Conservation (phyloP, 2,113 vertebrate species). For the Phylloscopus trochilus region DNA sequence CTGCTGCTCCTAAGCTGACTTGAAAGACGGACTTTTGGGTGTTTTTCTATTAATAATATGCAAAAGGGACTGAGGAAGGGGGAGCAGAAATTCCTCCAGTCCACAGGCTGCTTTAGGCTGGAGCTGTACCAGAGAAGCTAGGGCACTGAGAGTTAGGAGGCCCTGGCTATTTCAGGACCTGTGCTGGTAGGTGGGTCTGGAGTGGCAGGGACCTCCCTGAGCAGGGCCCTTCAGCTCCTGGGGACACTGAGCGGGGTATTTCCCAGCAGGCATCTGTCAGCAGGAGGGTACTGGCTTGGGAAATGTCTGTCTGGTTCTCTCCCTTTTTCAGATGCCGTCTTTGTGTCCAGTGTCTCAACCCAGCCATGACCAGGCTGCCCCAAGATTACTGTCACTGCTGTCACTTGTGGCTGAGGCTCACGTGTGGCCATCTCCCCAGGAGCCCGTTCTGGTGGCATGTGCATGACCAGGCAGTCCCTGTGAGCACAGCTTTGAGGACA, state of each 20-base stretch:
- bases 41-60: background rate
- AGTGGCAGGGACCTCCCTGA: background rate
- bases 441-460: fast-evolving
- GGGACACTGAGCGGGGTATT: background rate
- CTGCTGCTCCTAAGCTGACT: background rate
- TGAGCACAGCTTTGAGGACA: background rate
- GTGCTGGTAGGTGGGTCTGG: background rate
- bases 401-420: background rate
- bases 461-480: background rate
- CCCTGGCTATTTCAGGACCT: background rate
- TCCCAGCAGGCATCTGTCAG: background rate
- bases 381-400: no score
- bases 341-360: background rate
- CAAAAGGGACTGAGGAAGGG: background rate
- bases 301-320: background rate
- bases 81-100: background rate
- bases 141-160: background rate
- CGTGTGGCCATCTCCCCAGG: fast-evolving
- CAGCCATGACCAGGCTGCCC: background rate
- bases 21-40: background rate
- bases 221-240: background rate
- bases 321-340: background rate
- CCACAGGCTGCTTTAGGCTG: background rate
- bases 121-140: background rate
- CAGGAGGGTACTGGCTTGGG: background rate